phyloP scores from a whole-genome alignment of 2,888 invertebrate genomes.

The Palloptera scutellata region DNA sequence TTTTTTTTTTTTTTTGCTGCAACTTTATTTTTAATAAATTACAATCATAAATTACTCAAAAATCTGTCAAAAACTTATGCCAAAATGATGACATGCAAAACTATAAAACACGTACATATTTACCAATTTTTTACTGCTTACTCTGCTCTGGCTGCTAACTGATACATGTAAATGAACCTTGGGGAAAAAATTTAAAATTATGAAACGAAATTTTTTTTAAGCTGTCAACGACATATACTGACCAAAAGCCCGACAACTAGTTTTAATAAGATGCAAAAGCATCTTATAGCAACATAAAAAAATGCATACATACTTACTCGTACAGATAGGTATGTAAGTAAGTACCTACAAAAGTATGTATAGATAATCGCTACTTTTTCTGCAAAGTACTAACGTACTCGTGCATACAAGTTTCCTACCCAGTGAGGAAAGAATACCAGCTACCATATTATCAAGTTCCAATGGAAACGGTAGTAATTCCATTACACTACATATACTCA shows the following conservation, averaged over 20 bases:
- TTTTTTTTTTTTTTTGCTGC: slow-evolving; percentile 25
- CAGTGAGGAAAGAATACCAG: too few species aligned
- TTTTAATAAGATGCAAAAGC: slow-evolving; percentile 3
- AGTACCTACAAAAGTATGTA: too few species aligned
- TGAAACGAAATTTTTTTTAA: not conserved
- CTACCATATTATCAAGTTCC: too few species aligned
- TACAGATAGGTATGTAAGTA: too few species aligned
- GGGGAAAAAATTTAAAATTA: not conserved
- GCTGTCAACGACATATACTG: slow-evolving; percentile 3
- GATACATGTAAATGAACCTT: not conserved
- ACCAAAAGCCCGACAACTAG: not conserved
- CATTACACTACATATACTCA: too few species aligned
- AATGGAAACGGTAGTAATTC: too few species aligned
- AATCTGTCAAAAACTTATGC: slow-evolving; percentile 44
- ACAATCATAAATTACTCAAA: slow-evolving; percentile 41
- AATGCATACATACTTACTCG: too few species aligned
- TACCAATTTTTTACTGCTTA: not conserved
- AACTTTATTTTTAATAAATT: slow-evolving; percentile 37
- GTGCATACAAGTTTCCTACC: too few species aligned
- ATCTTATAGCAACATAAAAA: too few species aligned
- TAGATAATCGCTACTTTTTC: too few species aligned
- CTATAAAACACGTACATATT: slow-evolving; percentile 25
- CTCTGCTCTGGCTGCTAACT: not conserved
- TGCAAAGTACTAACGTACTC: too few species aligned
- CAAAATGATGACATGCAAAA: slow-evolving; percentile 43